Conservation (phyloP, 1,140 invertebrate species). For the Gonioctena quinquepunctata region DNA sequence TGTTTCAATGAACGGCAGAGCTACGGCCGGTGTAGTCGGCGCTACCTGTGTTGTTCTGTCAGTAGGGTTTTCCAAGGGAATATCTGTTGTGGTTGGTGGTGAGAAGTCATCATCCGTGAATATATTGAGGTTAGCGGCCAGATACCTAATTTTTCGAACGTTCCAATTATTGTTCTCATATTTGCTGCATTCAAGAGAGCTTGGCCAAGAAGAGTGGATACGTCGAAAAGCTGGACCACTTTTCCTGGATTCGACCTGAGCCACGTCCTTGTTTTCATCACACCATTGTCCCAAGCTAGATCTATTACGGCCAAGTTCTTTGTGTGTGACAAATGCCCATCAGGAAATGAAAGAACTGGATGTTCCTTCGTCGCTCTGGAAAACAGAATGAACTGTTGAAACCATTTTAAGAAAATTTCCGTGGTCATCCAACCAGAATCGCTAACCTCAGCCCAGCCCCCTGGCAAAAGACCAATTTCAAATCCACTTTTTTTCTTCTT, state of each 20-base stretch:
- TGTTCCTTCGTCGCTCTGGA: conserved; percentile 28
- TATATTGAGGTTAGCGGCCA: background rate
- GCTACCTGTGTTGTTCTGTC: too few species aligned
- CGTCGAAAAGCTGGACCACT: background rate
- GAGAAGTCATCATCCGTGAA: background rate
- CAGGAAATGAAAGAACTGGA: conserved; percentile 39
- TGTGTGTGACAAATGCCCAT: conserved; percentile 43
- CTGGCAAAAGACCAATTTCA: too few species aligned
- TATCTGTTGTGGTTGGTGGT: background rate
- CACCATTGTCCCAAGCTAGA: too few species aligned
- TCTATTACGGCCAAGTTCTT: conserved; percentile 46
- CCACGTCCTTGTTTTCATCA: background rate
- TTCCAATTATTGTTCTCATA: background rate
- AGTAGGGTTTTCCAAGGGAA: too few species aligned
- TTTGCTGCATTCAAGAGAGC: background rate
- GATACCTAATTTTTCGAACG: background rate
- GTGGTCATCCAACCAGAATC: conserved; percentile 48
- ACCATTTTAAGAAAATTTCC: conserved; percentile 46
- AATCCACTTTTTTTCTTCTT: too few species aligned
- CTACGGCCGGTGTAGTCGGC: too few species aligned
- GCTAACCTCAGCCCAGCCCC: too few species aligned
- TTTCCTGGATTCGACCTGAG: background rate
- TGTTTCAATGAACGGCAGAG: too few species aligned
- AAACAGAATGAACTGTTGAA: conserved; percentile 46
- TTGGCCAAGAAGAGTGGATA: background rate